Conservation (phyloP, 2,797 vertebrate genomes). For the Smutsia temminckii region DNA sequence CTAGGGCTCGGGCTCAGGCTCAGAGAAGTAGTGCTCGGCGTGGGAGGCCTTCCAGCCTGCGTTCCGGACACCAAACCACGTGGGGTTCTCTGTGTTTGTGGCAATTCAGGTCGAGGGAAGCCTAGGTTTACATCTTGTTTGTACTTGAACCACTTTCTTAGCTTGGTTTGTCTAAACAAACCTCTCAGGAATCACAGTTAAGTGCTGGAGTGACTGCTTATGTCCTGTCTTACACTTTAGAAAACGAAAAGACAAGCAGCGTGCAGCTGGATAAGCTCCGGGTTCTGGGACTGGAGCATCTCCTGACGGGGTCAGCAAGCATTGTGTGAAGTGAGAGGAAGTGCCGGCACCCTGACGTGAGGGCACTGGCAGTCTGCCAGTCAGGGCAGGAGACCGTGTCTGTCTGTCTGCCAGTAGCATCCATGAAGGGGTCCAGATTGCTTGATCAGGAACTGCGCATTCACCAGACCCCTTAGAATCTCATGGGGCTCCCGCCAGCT, state of each 20-base stretch:
- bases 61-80: too few relatives aligned
- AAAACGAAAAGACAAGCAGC: fast-evolving
- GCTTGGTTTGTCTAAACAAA: background rate
- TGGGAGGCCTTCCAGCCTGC: fast-evolving
- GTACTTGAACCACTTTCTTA: fast-evolving
- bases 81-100: fast-evolving
- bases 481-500: fast-evolving
- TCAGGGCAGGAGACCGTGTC: background rate
- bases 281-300: fast-evolving
- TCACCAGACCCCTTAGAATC: background rate
- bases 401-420: fast-evolving
- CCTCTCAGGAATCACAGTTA: too few relatives aligned
- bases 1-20: too few relatives aligned
- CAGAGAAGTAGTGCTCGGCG: too few relatives aligned
- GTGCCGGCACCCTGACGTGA: too few relatives aligned
- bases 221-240: fast-evolving
- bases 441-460: fast-evolving
- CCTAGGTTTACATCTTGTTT: fast-evolving
- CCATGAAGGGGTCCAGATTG: too few relatives aligned
- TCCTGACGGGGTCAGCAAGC: too few relatives aligned
- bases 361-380: background rate
- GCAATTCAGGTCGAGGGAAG: fast-evolving
- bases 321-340: too few relatives aligned
- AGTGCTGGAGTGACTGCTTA: fast-evolving
- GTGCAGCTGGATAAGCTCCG: fast-evolving